Base-by-base conservation (phyloP, 2,888 invertebrate genomes). In the Peribatodes rhomboidaria region DNA sequence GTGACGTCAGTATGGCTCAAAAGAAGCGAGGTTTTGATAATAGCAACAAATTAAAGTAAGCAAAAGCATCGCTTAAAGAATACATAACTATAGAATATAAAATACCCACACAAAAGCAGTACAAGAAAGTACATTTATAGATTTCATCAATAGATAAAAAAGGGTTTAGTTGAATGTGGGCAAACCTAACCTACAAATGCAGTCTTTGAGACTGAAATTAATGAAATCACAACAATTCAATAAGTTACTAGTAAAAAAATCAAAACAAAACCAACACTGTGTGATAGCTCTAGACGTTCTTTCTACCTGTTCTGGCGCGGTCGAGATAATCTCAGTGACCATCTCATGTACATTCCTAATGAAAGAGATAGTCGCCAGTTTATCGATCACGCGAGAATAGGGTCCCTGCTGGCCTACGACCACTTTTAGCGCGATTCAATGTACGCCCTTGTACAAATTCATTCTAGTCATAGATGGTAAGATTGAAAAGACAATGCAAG, bases 121-220 rank as follows among this genome's bases (percentile, higher is more conserved):
- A 13, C 13, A 46, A 22, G n/a, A 22, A 44, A 22, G 44, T 22
- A 44, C 47, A 16, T 31, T 49, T 49, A 49, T 31, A 31, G 27
- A 10, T 14, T 27, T 27, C n/a, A 27, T 31, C 16, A 16, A 16
- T 31, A 49, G 16, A 31, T n/a, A 49, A 20, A 49, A 49, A 14
- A 20, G 4, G 22, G 14, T 47, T 14, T 9, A 49, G 31, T 31
- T 31, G 10, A 49, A 14, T 27, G 13, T 46, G 22, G 47, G 31
- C 10, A 20, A 7, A 47, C 20, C 42, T 44, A 47, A 31, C 18
- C 57, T 64, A 69, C 37, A 22, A 56, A 61, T 49, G 65, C 77
- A 76, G 80, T 76, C 80, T 73, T 59, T 70, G 68, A 78, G 79
- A 70, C 72, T 72, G 69, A 55, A 49, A 55, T 41, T 61, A 69